Percentiles rank a stretch among this genome's conserved stretches.
phyloP scores from a whole-genome alignment of 2,888 invertebrate species.

The Bombylius discolor region DNA sequence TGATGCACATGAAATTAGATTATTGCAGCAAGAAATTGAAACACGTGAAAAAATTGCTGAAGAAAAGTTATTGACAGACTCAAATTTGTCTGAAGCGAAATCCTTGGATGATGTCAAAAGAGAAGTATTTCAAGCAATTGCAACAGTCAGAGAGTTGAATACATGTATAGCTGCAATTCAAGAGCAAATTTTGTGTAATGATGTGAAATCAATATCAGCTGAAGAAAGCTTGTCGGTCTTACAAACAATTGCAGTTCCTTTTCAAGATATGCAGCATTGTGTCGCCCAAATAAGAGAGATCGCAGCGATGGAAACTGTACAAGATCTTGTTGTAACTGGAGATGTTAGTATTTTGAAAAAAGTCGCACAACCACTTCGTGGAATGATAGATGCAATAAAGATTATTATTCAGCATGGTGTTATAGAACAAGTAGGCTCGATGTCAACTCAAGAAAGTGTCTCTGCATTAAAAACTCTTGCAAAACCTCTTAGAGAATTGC shows the following conservation, averaged over 20 bases:
- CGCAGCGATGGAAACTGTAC: slow-evolving; percentile 12
- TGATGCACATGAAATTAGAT: slow-evolving; percentile 30
- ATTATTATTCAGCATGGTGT: slow-evolving; percentile 29
- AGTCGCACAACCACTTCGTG: slow-evolving; percentile 19
- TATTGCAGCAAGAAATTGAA: slow-evolving; percentile 27
- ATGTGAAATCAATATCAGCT: neutral
- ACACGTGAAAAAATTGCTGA: slow-evolving; percentile 25
- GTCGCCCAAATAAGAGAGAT: slow-evolving; percentile 27
- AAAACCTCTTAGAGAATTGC: slow-evolving; percentile 18
- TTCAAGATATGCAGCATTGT: slow-evolving; percentile 27
- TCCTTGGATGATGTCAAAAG: slow-evolving; percentile 27
- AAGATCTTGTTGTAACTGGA: slow-evolving; percentile 9
- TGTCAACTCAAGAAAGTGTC: slow-evolving; percentile 13
- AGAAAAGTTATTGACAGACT: slow-evolving; percentile 24
- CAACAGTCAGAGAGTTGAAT: slow-evolving; percentile 30
- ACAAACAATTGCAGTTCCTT: slow-evolving; percentile 23
- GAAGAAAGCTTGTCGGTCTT: slow-evolving; percentile 19
- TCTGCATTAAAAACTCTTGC: slow-evolving; percentile 13
- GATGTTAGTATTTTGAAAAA: slow-evolving; percentile 20
- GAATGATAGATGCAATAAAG: slow-evolving; percentile 15
- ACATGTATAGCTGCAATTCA: slow-evolving; percentile 24
- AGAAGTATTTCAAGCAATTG: slow-evolving; percentile 18
- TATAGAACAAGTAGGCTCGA: slow-evolving; percentile 29
- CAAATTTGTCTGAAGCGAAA: slow-evolving; percentile 25
- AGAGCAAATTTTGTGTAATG: slow-evolving; percentile 12